Evolutionary conservation across 2,888 invertebrate genomes (phyloP).

Genomic region (Liposcelis brunnea): DNA sequence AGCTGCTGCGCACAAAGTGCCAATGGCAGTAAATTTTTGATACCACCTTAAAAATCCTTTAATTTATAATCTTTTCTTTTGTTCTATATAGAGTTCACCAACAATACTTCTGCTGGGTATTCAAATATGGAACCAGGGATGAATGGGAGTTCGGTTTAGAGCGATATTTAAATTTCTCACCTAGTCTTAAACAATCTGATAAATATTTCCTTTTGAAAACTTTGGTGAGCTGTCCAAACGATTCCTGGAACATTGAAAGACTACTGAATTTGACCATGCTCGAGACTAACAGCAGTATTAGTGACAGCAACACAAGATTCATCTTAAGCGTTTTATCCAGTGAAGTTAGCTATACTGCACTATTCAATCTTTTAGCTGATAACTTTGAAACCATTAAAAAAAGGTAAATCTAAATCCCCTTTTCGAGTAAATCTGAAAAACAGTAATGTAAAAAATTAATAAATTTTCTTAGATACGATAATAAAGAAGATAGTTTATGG

Average conservation of each 20-base stretch:
- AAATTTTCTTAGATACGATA: slow-evolving; percentile 1
- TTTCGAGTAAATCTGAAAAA: no score
- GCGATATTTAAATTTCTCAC: slow-evolving; percentile 56
- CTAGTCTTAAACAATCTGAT: slow-evolving; percentile 50
- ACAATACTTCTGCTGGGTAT: slow-evolving; percentile 62
- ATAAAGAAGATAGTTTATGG: neutral
- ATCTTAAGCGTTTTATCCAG: neutral
- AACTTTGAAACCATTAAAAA: slow-evolving; percentile 51
- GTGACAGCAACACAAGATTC: neutral
- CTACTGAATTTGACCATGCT: neutral
- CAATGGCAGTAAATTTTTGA: no score
- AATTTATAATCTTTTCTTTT: neutral
- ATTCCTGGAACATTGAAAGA: slow-evolving; percentile 44
- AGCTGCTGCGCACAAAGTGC: no score
- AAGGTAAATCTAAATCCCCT: slow-evolving; percentile 28
- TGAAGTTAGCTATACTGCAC: slow-evolving; percentile 41
- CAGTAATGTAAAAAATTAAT: neutral
- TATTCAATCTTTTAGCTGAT: slow-evolving; percentile 51
- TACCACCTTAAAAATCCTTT: no score
- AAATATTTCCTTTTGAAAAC: slow-evolving; percentile 60
- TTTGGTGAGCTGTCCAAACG: slow-evolving; percentile 60
- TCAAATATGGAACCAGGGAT: slow-evolving; percentile 59
- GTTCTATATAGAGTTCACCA: slow-evolving; percentile 43
- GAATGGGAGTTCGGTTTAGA: slow-evolving; percentile 73
- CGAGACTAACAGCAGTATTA: neutral